A percentile compares a stretch with the other conserved stretches of the same genome.
These are phyloP conservation scores for Euproctis similis DNA, from an alignment of 2,888 invertebrate genomes.

Conservation along the genomic window DNA sequence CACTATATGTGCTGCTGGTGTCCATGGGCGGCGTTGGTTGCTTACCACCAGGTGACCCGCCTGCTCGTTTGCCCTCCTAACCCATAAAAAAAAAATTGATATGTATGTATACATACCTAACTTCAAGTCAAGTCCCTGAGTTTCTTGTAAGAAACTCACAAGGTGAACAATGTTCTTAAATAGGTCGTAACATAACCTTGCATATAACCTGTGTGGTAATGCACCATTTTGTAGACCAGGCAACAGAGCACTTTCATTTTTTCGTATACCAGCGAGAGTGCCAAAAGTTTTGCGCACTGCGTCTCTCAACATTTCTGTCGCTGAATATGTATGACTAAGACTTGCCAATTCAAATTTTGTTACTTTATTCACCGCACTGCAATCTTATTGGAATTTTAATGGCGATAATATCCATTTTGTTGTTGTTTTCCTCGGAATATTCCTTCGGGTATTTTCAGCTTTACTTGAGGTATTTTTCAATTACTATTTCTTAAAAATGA, in stretches of 20 bases:
- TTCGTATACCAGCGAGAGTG: conserved; percentile 71
- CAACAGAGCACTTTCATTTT: conserved; percentile 58
- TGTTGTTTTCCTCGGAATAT: too few relatives aligned
- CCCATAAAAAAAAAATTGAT: too few relatives aligned
- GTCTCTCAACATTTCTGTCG: conserved; percentile 39
- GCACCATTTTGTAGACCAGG: conserved; percentile 43
- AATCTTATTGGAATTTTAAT: conserved; percentile 43
- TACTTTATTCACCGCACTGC: conserved; percentile 51
- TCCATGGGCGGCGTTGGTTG: too few relatives aligned
- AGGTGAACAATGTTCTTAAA: conserved; percentile 9
- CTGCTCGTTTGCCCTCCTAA: too few relatives aligned
- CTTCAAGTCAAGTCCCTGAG: too few relatives aligned
- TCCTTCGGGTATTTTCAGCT: too few relatives aligned
- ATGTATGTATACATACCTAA: too few relatives aligned
- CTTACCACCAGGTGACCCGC: too few relatives aligned
- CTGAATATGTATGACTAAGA: conserved; percentile 66
- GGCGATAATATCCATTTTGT: conserved; percentile 20
- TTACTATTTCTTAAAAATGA: too few relatives aligned
- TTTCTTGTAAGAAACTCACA: too few relatives aligned
- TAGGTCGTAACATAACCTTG: conserved; percentile 21
- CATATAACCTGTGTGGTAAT: conserved; percentile 28
- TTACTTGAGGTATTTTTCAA: too few relatives aligned
- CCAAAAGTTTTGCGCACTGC: conserved; percentile 74
- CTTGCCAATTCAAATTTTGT: conserved; percentile 66
- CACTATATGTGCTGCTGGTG: too few relatives aligned